phyloP scores from a whole-genome alignment of 30 jellyfish, hydroid and myxozoan genomes.

The Sanderia malayensis region DNA sequence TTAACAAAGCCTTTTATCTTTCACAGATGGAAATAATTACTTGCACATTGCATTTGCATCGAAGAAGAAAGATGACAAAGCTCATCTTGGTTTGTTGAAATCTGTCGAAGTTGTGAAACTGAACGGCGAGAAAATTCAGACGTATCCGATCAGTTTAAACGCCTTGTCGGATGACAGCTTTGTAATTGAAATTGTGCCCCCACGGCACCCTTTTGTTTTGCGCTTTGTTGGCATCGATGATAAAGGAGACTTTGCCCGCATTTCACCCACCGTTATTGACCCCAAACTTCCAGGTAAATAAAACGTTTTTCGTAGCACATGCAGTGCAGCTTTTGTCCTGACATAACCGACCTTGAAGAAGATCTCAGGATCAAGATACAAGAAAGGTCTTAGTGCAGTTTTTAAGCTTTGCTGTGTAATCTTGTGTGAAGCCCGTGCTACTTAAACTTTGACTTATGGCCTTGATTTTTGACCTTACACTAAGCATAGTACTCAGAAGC shows the following conservation, averaged over 20 bases:
- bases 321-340: too few relatives aligned
- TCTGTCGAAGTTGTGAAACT: constrained; percentile 36
- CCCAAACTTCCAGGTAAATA: constrained; percentile 62
- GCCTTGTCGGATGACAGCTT: constrained; percentile 41
- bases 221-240: constrained; percentile 63
- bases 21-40: constrained; percentile 47
- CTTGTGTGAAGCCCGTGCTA: too few relatives aligned
- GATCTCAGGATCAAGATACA: too few relatives aligned
- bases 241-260: constrained; percentile 54
- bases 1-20: too few relatives aligned
- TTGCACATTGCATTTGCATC: constrained; percentile 48
- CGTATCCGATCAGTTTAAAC: constrained; percentile 14
- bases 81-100: constrained; percentile 37
- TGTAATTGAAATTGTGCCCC: constrained; percentile 43
- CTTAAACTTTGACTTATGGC: too few relatives aligned
- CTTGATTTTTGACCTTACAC: too few relatives aligned
- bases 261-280: constrained; percentile 53
- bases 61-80: constrained; percentile 11
- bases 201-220: constrained; percentile 52
- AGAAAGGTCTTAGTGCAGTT: too few relatives aligned
- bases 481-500: too few relatives aligned
- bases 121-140: constrained; percentile 27
- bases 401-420: too few relatives aligned
- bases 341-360: too few relatives aligned
- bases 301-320: too few relatives aligned